phyloP scores from a whole-genome alignment of 2,113 vertebrate genomes.

The Muntiacus reevesi region DNA sequence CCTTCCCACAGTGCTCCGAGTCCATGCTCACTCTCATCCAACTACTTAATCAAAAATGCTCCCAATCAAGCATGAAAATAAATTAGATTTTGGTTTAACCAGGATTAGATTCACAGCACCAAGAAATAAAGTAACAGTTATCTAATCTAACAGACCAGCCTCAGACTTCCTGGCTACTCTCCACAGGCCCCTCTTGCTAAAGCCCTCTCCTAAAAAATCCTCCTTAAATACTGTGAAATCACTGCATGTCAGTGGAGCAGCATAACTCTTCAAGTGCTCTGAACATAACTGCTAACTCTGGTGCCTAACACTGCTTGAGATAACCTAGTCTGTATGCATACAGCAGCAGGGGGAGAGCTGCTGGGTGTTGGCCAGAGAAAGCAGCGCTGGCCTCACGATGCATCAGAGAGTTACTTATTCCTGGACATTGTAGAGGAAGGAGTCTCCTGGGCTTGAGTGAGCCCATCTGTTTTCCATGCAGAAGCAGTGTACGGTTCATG shows the following conservation, averaged over 20 bases:
- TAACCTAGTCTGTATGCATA: neutral
- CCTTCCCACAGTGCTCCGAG: neutral
- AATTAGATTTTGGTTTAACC: conserved; percentile 57
- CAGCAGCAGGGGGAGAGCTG: neutral
- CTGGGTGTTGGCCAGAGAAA: neutral
- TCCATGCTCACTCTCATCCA: neutral
- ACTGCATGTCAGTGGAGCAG: neutral
- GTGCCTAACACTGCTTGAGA: neutral
- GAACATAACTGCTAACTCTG: neutral
- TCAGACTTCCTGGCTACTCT: conserved; percentile 35
- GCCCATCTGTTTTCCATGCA: neutral
- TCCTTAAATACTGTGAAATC: neutral
- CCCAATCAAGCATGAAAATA: conserved; percentile 53
- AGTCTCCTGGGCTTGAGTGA: neutral
- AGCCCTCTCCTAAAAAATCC: neutral
- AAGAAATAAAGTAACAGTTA: conserved; percentile 49
- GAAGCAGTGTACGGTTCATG: neutral
- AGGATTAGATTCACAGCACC: conserved; percentile 45
- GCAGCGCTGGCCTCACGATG: fast-evolving
- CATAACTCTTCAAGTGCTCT: neutral
- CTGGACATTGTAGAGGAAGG: neutral
- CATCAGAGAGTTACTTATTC: neutral
- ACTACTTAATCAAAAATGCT: conserved; percentile 30
- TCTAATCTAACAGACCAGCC: conserved; percentile 50
- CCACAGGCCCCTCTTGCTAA: neutral